These are phyloP conservation scores for Therioaphis trifolii DNA, from an alignment of 2,888 invertebrate genomes.

Conservation along the genomic window DNA sequence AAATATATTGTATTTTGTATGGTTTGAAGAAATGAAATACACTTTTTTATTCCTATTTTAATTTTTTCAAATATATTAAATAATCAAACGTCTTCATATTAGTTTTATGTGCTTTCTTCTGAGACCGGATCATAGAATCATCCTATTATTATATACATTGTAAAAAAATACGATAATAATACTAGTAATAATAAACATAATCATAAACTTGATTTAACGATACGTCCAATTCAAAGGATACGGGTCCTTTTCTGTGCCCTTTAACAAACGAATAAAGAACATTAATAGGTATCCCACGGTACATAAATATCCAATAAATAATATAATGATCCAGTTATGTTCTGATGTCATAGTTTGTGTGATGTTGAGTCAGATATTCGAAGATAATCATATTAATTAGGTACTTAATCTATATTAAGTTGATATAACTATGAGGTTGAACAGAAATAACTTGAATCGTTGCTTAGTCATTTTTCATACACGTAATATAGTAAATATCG, in stretches of 20 bases:
- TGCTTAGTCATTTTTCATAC: too few species aligned
- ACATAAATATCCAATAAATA: slow-evolving; percentile 46
- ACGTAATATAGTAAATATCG: too few species aligned
- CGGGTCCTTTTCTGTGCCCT: slow-evolving; percentile 57
- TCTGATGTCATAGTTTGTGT: not conserved
- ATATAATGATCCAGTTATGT: slow-evolving; percentile 2
- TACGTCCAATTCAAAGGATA: slow-evolving; percentile 54
- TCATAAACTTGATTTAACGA: slow-evolving; percentile 50
- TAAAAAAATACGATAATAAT: slow-evolving; percentile 24
- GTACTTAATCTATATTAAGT: too few species aligned
- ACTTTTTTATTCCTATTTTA: too few species aligned
- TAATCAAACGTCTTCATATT: not conserved
- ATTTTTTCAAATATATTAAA: not conserved
- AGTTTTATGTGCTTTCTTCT: not conserved
- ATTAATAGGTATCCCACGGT: slow-evolving; percentile 49
- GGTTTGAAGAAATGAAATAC: too few species aligned
- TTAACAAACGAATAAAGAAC: slow-evolving; percentile 55
- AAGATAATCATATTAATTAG: not conserved
- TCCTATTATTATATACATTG: slow-evolving; percentile 40
- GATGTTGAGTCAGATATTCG: not conserved
- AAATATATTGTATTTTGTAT: not conserved
- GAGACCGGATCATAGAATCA: slow-evolving; percentile 37
- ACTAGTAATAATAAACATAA: slow-evolving; percentile 22
- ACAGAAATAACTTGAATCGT: too few species aligned
- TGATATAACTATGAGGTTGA: too few species aligned